Evolutionary conservation across 1,140 invertebrate species (phyloP).

Genomic region (Lepidurus couesii): DNA sequence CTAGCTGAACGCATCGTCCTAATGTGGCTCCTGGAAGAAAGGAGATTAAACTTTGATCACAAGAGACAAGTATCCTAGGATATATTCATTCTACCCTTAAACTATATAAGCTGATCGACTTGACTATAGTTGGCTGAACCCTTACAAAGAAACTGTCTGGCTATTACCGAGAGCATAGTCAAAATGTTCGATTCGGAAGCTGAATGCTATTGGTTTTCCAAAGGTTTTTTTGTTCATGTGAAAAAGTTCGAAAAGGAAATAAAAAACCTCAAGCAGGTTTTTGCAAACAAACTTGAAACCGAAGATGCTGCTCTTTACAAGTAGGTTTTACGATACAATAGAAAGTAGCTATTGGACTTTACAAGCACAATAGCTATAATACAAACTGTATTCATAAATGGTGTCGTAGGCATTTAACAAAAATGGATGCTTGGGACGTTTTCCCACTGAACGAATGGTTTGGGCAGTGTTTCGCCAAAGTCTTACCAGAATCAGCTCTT

Average conservation of each 20-base stretch:
- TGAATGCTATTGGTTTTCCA: slow-evolving; percentile 71
- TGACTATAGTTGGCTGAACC: slow-evolving; percentile 32
- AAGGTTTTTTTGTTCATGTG: slow-evolving; percentile 62
- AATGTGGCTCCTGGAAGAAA: slow-evolving; percentile 69
- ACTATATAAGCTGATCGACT: slow-evolving; percentile 34
- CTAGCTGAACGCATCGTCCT: slow-evolving; percentile 59
- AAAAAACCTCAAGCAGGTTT: slow-evolving; percentile 57
- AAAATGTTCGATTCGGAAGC: slow-evolving; percentile 63
- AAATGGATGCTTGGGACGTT: slow-evolving; percentile 36
- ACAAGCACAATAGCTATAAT: not conserved
- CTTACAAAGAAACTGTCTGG: slow-evolving; percentile 44
- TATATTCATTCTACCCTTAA: slow-evolving; percentile 43
- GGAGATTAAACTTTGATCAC: slow-evolving; percentile 57
- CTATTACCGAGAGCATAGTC: slow-evolving; percentile 60
- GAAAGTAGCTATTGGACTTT: not conserved
- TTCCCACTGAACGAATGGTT: slow-evolving; percentile 69
- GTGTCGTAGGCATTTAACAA: slow-evolving; percentile 35
- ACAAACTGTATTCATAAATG: not conserved
- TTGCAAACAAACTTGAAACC: slow-evolving; percentile 59
- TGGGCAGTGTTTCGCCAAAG: slow-evolving; percentile 68
- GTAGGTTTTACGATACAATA: slow-evolving; percentile 36
- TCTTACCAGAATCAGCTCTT: slow-evolving; percentile 67
- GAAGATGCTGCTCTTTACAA: slow-evolving; percentile 62
- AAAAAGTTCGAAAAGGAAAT: slow-evolving; percentile 58
- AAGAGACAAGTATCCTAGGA: slow-evolving; percentile 45